Percentiles rank a stretch among this genome's conserved stretches.
Evolutionary conservation across 2,888 invertebrate genomes (phyloP).

Genomic region (Vesta saturnalis): DNA sequence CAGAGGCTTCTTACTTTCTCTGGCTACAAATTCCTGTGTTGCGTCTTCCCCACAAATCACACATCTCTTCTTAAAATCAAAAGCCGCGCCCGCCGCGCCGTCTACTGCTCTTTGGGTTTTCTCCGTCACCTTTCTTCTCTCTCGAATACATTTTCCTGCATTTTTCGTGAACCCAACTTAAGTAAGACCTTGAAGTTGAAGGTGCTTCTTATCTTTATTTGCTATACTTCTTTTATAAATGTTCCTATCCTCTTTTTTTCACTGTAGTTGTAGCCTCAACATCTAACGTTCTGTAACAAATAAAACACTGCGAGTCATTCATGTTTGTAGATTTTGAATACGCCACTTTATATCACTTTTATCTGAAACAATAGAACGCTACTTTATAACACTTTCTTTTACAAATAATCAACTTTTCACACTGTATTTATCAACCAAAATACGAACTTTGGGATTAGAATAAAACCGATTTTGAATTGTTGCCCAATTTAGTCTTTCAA

Average conservation of each 20-base stretch:
- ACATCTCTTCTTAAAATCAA: conserved; percentile 15
- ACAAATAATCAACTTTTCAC: background rate
- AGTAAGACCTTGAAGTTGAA: background rate
- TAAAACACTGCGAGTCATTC: background rate
- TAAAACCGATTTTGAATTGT: too few relatives aligned
- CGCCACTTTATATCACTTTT: too few relatives aligned
- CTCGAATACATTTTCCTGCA: conserved; percentile 13
- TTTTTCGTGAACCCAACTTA: conserved; percentile 2
- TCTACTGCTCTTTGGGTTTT: conserved; percentile 4
- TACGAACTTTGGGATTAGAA: background rate
- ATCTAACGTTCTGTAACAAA: background rate
- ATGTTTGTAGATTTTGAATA: background rate
- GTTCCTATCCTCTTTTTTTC: background rate
- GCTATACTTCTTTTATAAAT: background rate
- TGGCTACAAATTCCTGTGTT: conserved; percentile 8
- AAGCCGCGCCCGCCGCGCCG: background rate
- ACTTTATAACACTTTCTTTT: background rate
- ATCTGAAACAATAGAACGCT: background rate
- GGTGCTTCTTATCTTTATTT: background rate
- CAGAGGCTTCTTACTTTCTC: conserved; percentile 6
- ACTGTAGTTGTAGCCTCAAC: background rate
- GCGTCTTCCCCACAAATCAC: conserved; percentile 14
- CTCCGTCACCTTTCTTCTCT: background rate
- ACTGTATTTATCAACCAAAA: background rate
- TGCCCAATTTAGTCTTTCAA: too few relatives aligned